Conservation (phyloP, 2,113 vertebrate species). For the Entelurus aequoreus region DNA sequence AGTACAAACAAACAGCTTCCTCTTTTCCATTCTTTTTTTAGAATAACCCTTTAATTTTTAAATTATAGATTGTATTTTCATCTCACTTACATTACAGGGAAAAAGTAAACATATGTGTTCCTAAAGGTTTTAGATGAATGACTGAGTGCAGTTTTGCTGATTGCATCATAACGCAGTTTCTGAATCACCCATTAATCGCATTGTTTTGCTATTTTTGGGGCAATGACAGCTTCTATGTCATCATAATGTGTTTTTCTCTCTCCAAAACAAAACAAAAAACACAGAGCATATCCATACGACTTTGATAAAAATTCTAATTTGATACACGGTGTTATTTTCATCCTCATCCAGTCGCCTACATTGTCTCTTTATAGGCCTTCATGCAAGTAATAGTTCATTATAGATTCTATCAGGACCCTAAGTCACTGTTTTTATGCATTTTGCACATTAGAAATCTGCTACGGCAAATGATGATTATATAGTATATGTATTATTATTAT, state of each 20-base stretch:
- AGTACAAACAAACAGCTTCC: constrained; percentile 21
- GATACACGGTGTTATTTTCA: background rate
- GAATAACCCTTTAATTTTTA: constrained; percentile 21
- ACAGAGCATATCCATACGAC: background rate
- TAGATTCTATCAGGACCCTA: background rate
- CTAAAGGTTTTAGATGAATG: constrained; percentile 19
- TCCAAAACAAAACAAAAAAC: too few relatives aligned
- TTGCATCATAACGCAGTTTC: constrained; percentile 16
- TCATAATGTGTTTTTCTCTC: background rate
- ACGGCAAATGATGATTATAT: background rate
- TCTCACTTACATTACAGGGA: constrained; percentile 5
- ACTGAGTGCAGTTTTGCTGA: constrained; percentile 28
- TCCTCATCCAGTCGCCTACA: background rate
- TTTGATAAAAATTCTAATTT: background rate
- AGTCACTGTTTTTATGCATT: background rate
- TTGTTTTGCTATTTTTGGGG: background rate
- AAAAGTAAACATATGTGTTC: constrained; percentile 15
- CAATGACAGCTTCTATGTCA: background rate
- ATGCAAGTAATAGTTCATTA: background rate
- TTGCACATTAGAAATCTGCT: background rate
- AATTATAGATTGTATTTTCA: constrained; percentile 22
- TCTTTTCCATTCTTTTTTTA: constrained; percentile 29
- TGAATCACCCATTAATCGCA: constrained; percentile 22
- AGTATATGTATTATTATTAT: background rate
- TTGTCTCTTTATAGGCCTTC: background rate